These are phyloP conservation scores for Phoxinus dragarum DNA, from an alignment of 2,797 vertebrate species.

Conservation along the genomic window DNA sequence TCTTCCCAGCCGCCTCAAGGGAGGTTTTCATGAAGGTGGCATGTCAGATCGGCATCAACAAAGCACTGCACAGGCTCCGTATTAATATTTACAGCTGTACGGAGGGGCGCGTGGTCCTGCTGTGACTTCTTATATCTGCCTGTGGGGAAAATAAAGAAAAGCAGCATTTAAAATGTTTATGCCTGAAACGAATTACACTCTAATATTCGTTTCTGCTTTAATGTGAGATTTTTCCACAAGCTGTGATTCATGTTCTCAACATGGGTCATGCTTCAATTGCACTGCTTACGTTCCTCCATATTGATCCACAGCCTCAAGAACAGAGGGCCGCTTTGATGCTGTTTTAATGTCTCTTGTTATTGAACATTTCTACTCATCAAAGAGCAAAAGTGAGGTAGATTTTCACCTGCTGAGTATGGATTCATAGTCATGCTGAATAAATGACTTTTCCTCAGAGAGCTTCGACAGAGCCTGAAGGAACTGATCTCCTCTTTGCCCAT, in stretches of 20 bases:
- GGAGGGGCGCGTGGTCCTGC: slow-evolving; percentile 51
- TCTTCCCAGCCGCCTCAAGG: slow-evolving; percentile 60
- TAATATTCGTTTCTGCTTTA: slow-evolving; percentile 24
- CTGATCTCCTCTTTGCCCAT: background rate
- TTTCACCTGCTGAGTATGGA: slow-evolving; percentile 38
- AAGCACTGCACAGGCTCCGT: slow-evolving; percentile 43
- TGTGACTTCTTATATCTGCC: slow-evolving; percentile 54
- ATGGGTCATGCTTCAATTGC: slow-evolving; percentile 24
- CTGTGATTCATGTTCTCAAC: background rate
- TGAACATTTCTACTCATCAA: slow-evolving; percentile 50
- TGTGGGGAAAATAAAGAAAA: slow-evolving; percentile 24
- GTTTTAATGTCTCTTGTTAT: slow-evolving; percentile 56
- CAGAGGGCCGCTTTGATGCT: slow-evolving; percentile 54
- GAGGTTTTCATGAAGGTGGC: slow-evolving; percentile 64
- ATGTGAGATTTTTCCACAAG: slow-evolving; percentile 2
- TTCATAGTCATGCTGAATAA: background rate
- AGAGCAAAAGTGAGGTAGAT: slow-evolving; percentile 2
- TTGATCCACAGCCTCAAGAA: slow-evolving; percentile 49
- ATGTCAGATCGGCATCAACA: slow-evolving; percentile 68
- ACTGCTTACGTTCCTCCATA: background rate
- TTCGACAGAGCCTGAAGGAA: slow-evolving; percentile 14
- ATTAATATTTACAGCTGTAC: slow-evolving; percentile 59
- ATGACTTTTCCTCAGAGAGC: slow-evolving; percentile 1
- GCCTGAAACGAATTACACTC: slow-evolving; percentile 38
- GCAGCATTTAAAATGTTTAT: slow-evolving; percentile 49